phyloP scores from a whole-genome alignment of 2,888 invertebrate species.

The Drosophila tripunctata region DNA sequence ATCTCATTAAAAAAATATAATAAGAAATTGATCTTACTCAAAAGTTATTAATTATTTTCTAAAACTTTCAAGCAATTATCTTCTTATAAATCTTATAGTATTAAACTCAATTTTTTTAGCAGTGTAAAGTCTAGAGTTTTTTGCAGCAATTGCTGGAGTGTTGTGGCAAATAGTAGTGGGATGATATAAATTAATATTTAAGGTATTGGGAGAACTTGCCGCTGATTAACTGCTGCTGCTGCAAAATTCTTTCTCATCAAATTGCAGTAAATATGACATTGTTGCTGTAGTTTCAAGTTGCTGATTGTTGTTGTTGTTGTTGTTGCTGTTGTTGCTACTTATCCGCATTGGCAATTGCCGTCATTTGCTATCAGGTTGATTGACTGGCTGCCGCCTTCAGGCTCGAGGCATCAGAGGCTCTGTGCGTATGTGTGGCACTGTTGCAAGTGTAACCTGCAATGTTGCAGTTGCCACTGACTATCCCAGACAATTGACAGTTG shows the following conservation, averaged over 20 bases:
- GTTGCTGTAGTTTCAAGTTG: not conserved
- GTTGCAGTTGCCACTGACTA: not conserved
- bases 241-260: not conserved
- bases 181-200: not conserved
- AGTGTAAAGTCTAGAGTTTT: not conserved
- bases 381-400: constrained; percentile 46
- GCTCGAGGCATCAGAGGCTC: not conserved
- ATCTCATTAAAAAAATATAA: too few relatives aligned
- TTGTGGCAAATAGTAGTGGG: not conserved
- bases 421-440: constrained; percentile 3
- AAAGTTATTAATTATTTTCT: too few relatives aligned
- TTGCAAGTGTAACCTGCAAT: constrained; percentile 30
- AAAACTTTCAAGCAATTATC: too few relatives aligned
- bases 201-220: not conserved
- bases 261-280: constrained; percentile 1
- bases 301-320: constrained; percentile 2
- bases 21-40: too few relatives aligned
- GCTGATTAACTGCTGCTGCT: not conserved
- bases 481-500: constrained; percentile 65
- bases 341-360: constrained; percentile 42
- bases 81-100: too few relatives aligned
- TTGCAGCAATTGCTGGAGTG: not conserved
- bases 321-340: constrained; percentile 25
- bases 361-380: constrained; percentile 55
- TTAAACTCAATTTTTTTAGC: too few relatives aligned